Conservation (phyloP, 2,888 invertebrate genomes). For the Sinhomidia bicolor region DNA sequence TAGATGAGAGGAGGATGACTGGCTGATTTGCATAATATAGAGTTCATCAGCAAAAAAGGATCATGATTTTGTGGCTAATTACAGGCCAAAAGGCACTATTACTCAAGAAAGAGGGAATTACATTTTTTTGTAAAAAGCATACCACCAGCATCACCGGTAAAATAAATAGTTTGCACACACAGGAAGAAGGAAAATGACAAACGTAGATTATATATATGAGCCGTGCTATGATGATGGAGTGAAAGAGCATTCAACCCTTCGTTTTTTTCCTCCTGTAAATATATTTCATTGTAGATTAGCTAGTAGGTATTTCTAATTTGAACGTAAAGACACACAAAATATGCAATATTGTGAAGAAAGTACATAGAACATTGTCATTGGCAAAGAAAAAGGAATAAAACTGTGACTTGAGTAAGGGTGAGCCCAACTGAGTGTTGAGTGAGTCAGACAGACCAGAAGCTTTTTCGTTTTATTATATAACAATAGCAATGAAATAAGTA, state of each 20-base stretch:
- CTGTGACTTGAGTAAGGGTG: too few relatives aligned
- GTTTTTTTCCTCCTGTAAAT: neutral
- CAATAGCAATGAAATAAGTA: neutral
- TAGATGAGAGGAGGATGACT: constrained; percentile 45
- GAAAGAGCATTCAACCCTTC: constrained; percentile 65
- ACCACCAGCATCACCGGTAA: constrained; percentile 2
- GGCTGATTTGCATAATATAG: constrained; percentile 64
- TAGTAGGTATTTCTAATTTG: neutral
- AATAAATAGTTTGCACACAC: constrained; percentile 38
- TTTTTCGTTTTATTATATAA: neutral
- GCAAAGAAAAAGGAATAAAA: neutral
- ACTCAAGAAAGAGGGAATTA: constrained; percentile 52
- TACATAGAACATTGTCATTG: constrained; percentile 53
- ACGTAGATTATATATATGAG: constrained; percentile 49
- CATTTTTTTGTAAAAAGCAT: constrained; percentile 19
- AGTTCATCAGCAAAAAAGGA: constrained; percentile 67
- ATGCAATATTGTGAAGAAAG: constrained; percentile 19
- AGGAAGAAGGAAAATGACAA: constrained; percentile 59
- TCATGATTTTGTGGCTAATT: constrained; percentile 71
- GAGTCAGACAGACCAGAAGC: neutral
- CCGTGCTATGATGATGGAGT: constrained; percentile 44
- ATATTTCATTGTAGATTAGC: neutral
- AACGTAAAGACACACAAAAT: constrained; percentile 9
- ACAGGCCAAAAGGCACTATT: constrained; percentile 71
- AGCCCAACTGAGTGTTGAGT: neutral